Base-by-base conservation (phyloP, 2,113 vertebrate genomes). In the Gallinago undulata region DNA sequence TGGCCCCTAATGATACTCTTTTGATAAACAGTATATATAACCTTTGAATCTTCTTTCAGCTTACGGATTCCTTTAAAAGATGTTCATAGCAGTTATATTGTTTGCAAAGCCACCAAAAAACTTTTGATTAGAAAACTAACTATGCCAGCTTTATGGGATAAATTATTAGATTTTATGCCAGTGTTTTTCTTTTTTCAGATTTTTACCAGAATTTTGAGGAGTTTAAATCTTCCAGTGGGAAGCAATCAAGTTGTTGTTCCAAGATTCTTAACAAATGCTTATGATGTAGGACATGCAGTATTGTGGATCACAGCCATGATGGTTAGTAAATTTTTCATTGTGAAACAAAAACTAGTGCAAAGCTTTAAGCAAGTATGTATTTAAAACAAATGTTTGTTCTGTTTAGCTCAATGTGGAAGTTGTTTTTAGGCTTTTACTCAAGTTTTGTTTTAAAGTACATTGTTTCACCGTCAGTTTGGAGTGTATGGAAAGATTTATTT, bases 301-400 rank as follows among this genome's bases (percentile, higher is more conserved):
- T 98, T 99, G 93, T 99, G 99, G 99, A 98, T 99, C 93, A 99
- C 99, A 31, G 99, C 99, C 48, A 99, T 99, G 98, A 98, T 99
- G 99, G 99, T 99, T 90, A 97, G 99, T 97, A 55, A 80, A 30
- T 72, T 59, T 80, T 79, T 83, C 56, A 35, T 76, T 3, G 19
- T 45, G 69, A 19, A 80, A 33, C 17, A 91, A 75, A 85, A 84
- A 67, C 11, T 6, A 72, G 31, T 53, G 24, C 43, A 68, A 51
- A 92, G 13, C 48, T 72, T 50, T 81, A 76, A 84, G 35, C 13
- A 22, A 41, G 43, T 10, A 12, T 24, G 4, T 59, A 19, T 66
- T 76, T 84, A 33, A 45, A 78, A 51, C 37, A 5, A 31, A 15
- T 21, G 17, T 53, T 60, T 80, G 28, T 72, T 60, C 63, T 53